Conservation (phyloP, 2,797 vertebrate genomes). For the Oceanodroma leucorhoa region DNA sequence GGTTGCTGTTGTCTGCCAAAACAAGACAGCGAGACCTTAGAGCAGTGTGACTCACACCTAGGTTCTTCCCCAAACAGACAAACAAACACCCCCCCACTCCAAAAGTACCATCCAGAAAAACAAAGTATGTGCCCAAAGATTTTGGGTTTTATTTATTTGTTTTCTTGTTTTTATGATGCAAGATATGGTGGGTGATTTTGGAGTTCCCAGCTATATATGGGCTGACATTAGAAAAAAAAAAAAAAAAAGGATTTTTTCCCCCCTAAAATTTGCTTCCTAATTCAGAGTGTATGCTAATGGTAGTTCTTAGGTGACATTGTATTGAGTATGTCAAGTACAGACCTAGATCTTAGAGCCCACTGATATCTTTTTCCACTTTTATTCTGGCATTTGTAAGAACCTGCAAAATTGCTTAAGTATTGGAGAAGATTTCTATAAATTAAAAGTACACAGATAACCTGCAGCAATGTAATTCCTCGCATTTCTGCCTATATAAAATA, state of each 20-base stretch:
- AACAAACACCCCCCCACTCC: accelerated
- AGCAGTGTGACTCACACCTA: not conserved
- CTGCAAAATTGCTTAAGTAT: not conserved
- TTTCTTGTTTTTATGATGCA: not conserved
- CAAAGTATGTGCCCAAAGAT: not conserved
- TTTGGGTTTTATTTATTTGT: not conserved
- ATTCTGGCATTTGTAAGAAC: not conserved
- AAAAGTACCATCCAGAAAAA: not conserved
- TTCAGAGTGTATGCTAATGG: not conserved
- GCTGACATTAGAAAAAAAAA: not conserved
- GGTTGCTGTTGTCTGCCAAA: conserved; percentile 13
- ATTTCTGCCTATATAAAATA: not conserved
- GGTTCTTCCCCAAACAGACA: not conserved
- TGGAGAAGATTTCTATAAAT: not conserved
- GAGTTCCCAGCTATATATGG: not conserved
- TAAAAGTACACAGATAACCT: not conserved
- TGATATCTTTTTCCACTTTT: not conserved
- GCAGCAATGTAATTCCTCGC: not conserved
- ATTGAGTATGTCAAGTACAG: not conserved
- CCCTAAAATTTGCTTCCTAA: not conserved
- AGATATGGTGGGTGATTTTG: not conserved
- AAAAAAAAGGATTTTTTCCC: accelerated
- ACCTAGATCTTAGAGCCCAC: not conserved
- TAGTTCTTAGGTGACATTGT: not conserved
- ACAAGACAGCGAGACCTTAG: not conserved